phyloP scores from a whole-genome alignment of 2,888 invertebrate species.

The Cephonodes hylas region DNA sequence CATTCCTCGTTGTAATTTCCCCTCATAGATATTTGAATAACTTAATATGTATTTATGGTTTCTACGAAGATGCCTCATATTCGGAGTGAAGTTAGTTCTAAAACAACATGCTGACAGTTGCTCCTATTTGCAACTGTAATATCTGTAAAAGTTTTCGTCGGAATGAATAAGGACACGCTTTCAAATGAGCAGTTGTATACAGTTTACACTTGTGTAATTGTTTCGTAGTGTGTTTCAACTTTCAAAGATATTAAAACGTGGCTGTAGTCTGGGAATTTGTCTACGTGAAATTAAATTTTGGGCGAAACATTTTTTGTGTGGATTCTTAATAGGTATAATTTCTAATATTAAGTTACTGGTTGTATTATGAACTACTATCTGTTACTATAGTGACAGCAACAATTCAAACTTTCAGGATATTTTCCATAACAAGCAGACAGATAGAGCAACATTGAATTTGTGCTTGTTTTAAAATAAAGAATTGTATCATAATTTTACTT shows the following conservation, averaged over 20 bases:
- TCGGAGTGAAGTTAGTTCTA: neutral
- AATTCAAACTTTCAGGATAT: too few relatives aligned
- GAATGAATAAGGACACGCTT: neutral
- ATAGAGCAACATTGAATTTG: too few relatives aligned
- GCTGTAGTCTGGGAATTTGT: too few relatives aligned
- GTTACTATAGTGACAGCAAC: too few relatives aligned
- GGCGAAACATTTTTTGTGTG: too few relatives aligned
- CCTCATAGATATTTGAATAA: neutral
- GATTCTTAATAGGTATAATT: too few relatives aligned
- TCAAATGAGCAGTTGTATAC: neutral
- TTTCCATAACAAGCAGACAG: too few relatives aligned
- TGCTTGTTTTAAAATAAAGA: too few relatives aligned
- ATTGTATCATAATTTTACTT: too few relatives aligned
- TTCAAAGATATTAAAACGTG: neutral
- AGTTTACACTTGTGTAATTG: neutral
- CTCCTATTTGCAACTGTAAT: neutral
- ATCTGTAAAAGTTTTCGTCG: neutral
- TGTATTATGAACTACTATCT: too few relatives aligned
- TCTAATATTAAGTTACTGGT: too few relatives aligned
- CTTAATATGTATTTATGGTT: neutral
- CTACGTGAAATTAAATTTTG: too few relatives aligned
- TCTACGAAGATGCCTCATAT: neutral
- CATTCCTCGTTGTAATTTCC: neutral
- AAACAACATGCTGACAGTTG: neutral
- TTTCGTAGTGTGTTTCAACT: neutral